Percentiles rank a stretch among this genome's conserved stretches.
phyloP scores from a whole-genome alignment of 1,140 invertebrate genomes.

The Neuroterus valhalla region DNA sequence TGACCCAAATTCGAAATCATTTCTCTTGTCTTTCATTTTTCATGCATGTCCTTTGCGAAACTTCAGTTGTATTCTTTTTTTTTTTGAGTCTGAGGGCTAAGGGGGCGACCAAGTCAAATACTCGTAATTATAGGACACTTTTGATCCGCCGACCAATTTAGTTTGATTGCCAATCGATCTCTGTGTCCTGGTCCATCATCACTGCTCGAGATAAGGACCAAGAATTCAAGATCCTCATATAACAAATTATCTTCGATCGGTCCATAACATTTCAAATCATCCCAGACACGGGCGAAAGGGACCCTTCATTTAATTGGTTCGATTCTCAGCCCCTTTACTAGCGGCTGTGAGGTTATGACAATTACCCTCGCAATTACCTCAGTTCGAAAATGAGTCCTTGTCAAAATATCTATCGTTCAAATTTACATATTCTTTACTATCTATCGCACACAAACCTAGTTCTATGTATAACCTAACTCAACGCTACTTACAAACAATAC shows the following conservation, averaged over 20 bases:
- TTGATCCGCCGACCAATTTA: constrained; percentile 3
- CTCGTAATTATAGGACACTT: neutral
- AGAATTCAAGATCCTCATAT: neutral
- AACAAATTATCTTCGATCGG: constrained; percentile 21
- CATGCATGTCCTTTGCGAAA: neutral
- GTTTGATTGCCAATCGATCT: constrained; percentile 11
- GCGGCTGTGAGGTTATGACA: too few relatives aligned
- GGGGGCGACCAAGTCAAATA: neutral
- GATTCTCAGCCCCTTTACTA: too few relatives aligned
- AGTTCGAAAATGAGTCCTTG: too few relatives aligned
- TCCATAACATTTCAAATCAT: neutral
- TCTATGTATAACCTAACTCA: too few relatives aligned
- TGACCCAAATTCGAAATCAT: neutral
- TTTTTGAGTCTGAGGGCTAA: neutral
- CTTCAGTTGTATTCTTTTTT: neutral
- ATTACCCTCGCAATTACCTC: too few relatives aligned
- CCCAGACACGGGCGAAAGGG: neutral
- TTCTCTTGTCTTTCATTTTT: neutral
- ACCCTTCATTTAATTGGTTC: constrained; percentile 5
- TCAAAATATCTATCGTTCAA: too few relatives aligned
- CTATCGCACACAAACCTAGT: too few relatives aligned
- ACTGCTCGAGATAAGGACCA: constrained; percentile 15
- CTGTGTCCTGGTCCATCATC: neutral
- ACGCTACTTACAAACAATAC: too few relatives aligned
- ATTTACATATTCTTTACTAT: too few relatives aligned